Percentiles rank a stretch among this genome's conserved stretches.
Conservation (phyloP, 1,140 invertebrate species). For the Teleopsis dalmanni region DNA sequence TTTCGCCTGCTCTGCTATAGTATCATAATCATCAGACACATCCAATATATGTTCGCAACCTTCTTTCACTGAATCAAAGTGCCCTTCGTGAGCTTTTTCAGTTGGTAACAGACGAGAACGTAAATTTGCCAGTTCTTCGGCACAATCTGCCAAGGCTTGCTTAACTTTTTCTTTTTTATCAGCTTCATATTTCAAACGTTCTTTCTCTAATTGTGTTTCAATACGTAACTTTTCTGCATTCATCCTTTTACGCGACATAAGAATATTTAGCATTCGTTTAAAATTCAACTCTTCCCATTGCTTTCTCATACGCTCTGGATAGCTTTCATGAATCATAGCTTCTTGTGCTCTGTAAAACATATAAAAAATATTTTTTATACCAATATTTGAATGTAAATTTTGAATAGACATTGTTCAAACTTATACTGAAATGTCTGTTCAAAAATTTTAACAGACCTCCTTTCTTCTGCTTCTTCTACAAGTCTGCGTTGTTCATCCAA, state of each 20-base stretch:
- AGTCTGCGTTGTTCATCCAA: slow-evolving; percentile 15
- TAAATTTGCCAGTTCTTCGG: slow-evolving; percentile 28
- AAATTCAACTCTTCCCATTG: slow-evolving; percentile 39
- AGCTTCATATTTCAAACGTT: slow-evolving; percentile 28
- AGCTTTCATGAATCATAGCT: background rate
- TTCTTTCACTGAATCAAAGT: slow-evolving; percentile 30
- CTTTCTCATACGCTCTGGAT: slow-evolving; percentile 26
- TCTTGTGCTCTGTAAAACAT: background rate
- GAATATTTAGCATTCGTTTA: slow-evolving; percentile 32
- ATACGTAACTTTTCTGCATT: slow-evolving; percentile 35
- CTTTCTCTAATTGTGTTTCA: slow-evolving; percentile 37
- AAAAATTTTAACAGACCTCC: slow-evolving; percentile 1
- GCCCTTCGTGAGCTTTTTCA: slow-evolving; percentile 26
- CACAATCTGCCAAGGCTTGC: slow-evolving; percentile 22
- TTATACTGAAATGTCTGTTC: background rate
- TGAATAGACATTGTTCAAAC: background rate
- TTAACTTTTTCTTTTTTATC: slow-evolving; percentile 32
- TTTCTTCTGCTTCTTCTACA: slow-evolving; percentile 6
- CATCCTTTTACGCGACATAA: slow-evolving; percentile 40
- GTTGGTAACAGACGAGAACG: slow-evolving; percentile 31
- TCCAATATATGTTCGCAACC: slow-evolving; percentile 22
- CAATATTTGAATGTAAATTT: background rate
- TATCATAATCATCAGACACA: slow-evolving; percentile 19
- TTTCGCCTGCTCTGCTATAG: slow-evolving; percentile 16
- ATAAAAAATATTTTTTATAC: background rate